Conservation (phyloP, 2,888 invertebrate genomes). For the Diplazon laetatorius region DNA sequence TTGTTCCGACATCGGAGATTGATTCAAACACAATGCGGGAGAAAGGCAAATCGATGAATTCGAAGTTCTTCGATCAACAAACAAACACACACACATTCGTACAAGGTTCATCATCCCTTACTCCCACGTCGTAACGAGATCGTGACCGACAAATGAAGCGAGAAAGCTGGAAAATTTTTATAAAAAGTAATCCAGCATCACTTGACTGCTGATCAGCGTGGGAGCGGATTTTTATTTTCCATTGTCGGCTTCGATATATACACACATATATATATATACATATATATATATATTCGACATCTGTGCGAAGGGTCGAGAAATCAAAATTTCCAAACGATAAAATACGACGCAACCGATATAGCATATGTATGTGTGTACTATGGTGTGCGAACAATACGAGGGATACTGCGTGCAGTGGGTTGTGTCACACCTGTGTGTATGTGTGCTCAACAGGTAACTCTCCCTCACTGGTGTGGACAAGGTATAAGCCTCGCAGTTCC, state of each 20-base stretch:
- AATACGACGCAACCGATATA: conserved; percentile 75
- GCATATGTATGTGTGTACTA: conserved; percentile 66
- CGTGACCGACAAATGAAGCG: conserved; percentile 14
- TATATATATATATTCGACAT: no score
- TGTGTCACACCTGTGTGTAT: conserved; percentile 82
- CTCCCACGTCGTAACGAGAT: conserved; percentile 28
- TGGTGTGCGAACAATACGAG: conserved; percentile 69
- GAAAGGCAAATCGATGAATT: conserved; percentile 50
- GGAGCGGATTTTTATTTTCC: conserved; percentile 76
- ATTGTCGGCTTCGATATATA: conserved; percentile 66
- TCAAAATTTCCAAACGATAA: conserved; percentile 81
- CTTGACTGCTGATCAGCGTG: conserved; percentile 82
- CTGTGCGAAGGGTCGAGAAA: conserved; percentile 69
- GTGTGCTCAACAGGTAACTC: conserved; percentile 81
- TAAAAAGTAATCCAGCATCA: conserved; percentile 80
- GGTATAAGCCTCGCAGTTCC: conserved; percentile 37
- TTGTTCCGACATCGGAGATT: conserved; percentile 6
- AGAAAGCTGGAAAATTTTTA: conserved; percentile 74
- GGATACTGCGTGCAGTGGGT: conserved; percentile 59
- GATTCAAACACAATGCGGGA: conserved; percentile 33
- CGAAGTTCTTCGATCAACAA: conserved; percentile 33
- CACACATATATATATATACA: no score
- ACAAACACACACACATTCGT: background rate
- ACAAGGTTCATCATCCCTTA: conserved; percentile 21
- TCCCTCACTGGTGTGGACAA: conserved; percentile 72